Evolutionary conservation across 1,140 invertebrate genomes (phyloP), one percentile per base, ranked within the genome.

Genomic region (Tribolium madens): DNA sequence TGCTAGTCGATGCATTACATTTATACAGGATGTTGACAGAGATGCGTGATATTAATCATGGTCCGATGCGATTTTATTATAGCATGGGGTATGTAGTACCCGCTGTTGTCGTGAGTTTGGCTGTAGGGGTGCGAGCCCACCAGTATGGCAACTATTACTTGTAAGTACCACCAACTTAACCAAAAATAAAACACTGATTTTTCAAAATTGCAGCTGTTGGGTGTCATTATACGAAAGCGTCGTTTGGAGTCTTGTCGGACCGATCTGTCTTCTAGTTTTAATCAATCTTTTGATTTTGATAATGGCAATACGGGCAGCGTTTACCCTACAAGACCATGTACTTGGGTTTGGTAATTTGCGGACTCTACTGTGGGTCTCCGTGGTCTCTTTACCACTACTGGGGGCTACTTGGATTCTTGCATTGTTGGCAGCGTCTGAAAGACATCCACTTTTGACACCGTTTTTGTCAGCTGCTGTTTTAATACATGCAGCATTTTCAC

Each of bases 21-120:
- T 87, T 98, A 9, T 96, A 98, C 84, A 89, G 97, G 50, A 97
- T 98, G 93, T 87, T 99, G 46, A 97, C 96, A 0, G 97, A 98
- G 87, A 93, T 99, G 89, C 89, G 97, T 6, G 96, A 98, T 85
- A 96, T 99, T 10, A 98, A 99, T 88, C 95, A 97, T 84, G 97
- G 96, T 0, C 93, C 93, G 33, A 97, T 98, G 92, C 90, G 95
- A 73, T 96, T 97, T 84, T 98, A 98, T 84, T 96, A 97, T 83
- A 93, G 96, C n/a, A 90, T 97, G 82, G 97, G 96, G 4, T 99
- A 98, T 84, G 96, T 95, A n/a, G 89, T 96, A 50, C 97, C 97
- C 1, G 96, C 96, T 1, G 91, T 98, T 31, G 92, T 97, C 52
- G 95, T 98, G 3, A 95, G 95, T 42, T 87, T 98, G 3, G 93